These are phyloP conservation scores for Passer domesticus DNA, from an alignment of 2,113 vertebrate genomes.

Conservation along the genomic window DNA sequence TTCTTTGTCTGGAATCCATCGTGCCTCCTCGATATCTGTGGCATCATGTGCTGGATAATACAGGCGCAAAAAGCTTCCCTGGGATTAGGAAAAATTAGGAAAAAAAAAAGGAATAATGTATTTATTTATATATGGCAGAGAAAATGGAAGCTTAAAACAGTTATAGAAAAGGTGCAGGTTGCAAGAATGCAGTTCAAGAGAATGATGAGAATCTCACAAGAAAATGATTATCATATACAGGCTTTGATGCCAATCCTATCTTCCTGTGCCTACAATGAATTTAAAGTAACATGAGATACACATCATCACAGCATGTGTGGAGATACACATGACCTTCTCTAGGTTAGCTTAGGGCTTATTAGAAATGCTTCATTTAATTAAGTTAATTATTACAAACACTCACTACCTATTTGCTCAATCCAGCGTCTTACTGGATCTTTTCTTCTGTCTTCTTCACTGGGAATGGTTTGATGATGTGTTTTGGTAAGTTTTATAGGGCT, in stretches of 20 bases:
- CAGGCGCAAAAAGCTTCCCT: conserved; percentile 91
- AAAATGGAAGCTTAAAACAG: neutral
- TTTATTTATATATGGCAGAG: neutral
- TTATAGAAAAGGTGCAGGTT: neutral
- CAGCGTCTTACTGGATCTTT: neutral
- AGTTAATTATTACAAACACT: neutral
- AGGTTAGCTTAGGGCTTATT: neutral
- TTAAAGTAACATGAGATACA: neutral
- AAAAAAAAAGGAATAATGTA: neutral
- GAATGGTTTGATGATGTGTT: neutral
- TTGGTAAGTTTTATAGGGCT: neutral
- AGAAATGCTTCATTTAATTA: neutral
- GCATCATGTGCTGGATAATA: conserved; percentile 86
- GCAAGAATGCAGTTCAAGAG: neutral
- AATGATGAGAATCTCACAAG: neutral
- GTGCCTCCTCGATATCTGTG: conserved; percentile 66
- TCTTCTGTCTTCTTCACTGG: neutral
- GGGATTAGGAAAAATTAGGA: neutral
- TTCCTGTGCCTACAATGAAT: neutral
- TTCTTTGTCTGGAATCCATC: conserved; percentile 88
- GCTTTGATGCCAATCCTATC: neutral
- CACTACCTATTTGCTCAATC: neutral
- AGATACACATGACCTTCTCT: neutral
- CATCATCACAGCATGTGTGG: neutral
- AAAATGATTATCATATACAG: neutral